These are phyloP conservation scores for Pegoplata infirma DNA, from an alignment of 2,888 invertebrate genomes.

Conservation along the genomic window DNA sequence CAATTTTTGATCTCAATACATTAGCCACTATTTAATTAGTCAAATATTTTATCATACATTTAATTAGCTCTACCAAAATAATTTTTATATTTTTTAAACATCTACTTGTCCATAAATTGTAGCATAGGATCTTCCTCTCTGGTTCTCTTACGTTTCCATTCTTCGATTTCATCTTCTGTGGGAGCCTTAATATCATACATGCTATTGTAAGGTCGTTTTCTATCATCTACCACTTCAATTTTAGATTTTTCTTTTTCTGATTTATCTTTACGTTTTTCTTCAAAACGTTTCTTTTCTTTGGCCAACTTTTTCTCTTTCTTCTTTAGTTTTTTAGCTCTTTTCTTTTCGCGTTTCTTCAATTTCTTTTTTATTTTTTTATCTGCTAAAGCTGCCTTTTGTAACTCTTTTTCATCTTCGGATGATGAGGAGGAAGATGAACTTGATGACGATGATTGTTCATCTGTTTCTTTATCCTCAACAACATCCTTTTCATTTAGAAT, in stretches of 20 bases:
- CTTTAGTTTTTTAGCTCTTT: slow-evolving; percentile 75
- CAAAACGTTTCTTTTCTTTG: slow-evolving; percentile 64
- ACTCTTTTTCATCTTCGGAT: slow-evolving; percentile 79
- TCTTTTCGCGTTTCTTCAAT: slow-evolving; percentile 72
- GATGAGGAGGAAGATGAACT: slow-evolving; percentile 65
- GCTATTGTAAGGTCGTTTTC: slow-evolving; percentile 95
- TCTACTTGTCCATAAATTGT: slow-evolving; percentile 79
- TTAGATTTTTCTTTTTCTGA: slow-evolving; percentile 71
- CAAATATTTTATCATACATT: slow-evolving; percentile 1
- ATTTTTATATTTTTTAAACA: slow-evolving; percentile 38
- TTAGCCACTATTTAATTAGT: background rate
- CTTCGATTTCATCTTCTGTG: slow-evolving; percentile 95
- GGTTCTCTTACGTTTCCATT: slow-evolving; percentile 90
- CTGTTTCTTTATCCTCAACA: background rate
- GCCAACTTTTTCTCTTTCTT: slow-evolving; percentile 67
- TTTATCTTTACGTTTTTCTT: slow-evolving; percentile 67
- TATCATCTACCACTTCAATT: slow-evolving; percentile 86
- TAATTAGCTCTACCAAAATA: too few relatives aligned
- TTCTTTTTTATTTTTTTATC: slow-evolving; percentile 71
- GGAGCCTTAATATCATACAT: slow-evolving; percentile 91
- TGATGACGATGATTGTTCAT: slow-evolving; percentile 35
- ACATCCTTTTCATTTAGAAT: background rate
- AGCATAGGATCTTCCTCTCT: slow-evolving; percentile 97
- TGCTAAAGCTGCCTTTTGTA: slow-evolving; percentile 69
- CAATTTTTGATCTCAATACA: slow-evolving; percentile 19